Base-by-base conservation (phyloP, 2,888 invertebrate species). In the Pyrrhosoma nymphula region DNA sequence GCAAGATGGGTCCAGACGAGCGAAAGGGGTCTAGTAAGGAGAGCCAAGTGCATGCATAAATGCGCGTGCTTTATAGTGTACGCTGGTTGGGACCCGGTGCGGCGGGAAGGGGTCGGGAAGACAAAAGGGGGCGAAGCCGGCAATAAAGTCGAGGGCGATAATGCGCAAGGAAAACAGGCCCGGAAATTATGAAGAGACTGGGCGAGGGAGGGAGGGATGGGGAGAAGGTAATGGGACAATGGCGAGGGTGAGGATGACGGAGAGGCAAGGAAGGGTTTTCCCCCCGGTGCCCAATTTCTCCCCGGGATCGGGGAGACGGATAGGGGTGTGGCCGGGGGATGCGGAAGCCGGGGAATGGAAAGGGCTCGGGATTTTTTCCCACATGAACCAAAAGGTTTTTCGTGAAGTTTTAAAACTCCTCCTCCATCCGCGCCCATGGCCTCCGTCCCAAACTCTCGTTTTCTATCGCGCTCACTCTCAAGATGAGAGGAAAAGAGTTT, bases 111-210 rank as follows among this genome's bases (percentile, higher is more conserved):
- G 60, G 39, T 23, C 10, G 55, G n/a, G 91, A 60, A 60, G 56
- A 82, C 82, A 82, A 60, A 91, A 60, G 60, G 63, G 60, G 56
- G 63, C 26, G 63, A 91, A 91, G 63, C 63, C 91, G 93, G 93
- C 93, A 55, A 93, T 69, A 93, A 93, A 93, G 47, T 75, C 93
- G 56, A 39, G 63, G 63, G 93, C 47, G 69, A 93, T 69, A 93
- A 93, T 93, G 93, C 69, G 93, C 69, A 75, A 93, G 69, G 93
- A 69, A 93, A 93, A 93, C 75, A 93, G 47, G 93, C 18, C 93
- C 93, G 93, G 93, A 93, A 93, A 93, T 93, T 93, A 93, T 47
- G 93, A 93, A 55, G 69, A 63, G 63, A 35, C 55, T 56, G 56
- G 8, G 47, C 63, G 39, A 20, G 91, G 39, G 39, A 91, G 23